Evolutionary conservation across 2,888 invertebrate species (phyloP).

Genomic region (Atherix ibis): DNA sequence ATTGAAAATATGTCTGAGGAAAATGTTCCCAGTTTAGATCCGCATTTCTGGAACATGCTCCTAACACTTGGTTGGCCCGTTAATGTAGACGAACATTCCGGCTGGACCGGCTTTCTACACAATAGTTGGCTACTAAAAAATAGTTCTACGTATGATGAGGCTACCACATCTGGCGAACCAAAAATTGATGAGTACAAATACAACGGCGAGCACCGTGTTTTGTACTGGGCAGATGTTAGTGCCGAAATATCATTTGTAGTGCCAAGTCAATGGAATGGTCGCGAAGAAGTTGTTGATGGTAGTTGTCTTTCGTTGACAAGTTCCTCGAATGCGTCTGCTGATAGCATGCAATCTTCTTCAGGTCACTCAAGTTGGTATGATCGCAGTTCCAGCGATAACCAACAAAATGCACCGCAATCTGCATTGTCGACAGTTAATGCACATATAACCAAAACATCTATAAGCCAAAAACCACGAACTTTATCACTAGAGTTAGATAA

Average conservation of each 20-base stretch:
- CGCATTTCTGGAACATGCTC: slow-evolving; percentile 43
- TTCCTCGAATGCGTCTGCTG: slow-evolving; percentile 17
- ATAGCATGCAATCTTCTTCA: slow-evolving; percentile 15
- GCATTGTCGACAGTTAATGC: slow-evolving; percentile 12
- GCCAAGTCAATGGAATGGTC: slow-evolving; percentile 44
- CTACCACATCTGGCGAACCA: slow-evolving; percentile 9
- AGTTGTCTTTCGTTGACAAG: slow-evolving; percentile 29
- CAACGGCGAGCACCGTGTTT: slow-evolving; percentile 68
- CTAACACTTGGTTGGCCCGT: slow-evolving; percentile 79
- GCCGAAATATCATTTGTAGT: slow-evolving; percentile 93
- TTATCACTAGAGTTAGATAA: slow-evolving; percentile 48
- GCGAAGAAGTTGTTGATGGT: slow-evolving; percentile 35
- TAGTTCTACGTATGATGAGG: slow-evolving; percentile 12
- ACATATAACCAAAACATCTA: slow-evolving; percentile 18
- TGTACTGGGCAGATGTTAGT: slow-evolving; percentile 92
- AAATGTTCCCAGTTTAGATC: slow-evolving; percentile 27
- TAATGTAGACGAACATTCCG: slow-evolving; percentile 68
- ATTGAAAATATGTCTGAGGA: slow-evolving; percentile 36
- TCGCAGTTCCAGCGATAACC: slow-evolving; percentile 37
- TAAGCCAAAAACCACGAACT: slow-evolving; percentile 44
- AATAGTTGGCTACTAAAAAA: slow-evolving; percentile 67
- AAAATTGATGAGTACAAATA: slow-evolving; percentile 45
- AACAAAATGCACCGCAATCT: slow-evolving; percentile 8
- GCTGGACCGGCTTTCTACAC: slow-evolving; percentile 83
- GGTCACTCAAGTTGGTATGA: slow-evolving; percentile 39